These are phyloP conservation scores for Genyomyrus donnyi DNA, from an alignment of 2,113 vertebrate genomes.

Conservation along the genomic window DNA sequence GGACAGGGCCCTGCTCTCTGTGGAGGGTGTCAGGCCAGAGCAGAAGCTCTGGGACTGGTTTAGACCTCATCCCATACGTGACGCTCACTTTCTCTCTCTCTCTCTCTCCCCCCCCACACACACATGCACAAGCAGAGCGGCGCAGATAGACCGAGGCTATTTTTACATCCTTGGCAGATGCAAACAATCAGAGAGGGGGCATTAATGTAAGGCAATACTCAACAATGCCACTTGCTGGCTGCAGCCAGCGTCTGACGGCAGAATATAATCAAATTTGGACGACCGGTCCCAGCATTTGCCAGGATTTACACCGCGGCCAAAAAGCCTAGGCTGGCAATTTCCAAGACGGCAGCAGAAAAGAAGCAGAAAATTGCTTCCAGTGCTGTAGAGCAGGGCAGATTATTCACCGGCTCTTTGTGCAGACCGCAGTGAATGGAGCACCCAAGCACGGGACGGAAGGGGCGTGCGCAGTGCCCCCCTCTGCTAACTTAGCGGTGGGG, in stretches of 20 bases:
- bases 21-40: neutral
- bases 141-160: neutral
- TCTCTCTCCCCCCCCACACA: neutral
- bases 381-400: slow-evolving; percentile 67
- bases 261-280: slow-evolving; percentile 62
- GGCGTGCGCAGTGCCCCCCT: slow-evolving; percentile 28
- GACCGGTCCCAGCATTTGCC: slow-evolving; percentile 54
- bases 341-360: slow-evolving; percentile 65
- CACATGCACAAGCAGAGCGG: neutral
- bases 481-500: neutral
- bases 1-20: neutral
- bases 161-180: slow-evolving; percentile 11
- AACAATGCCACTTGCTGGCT: slow-evolving; percentile 60
- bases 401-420: slow-evolving; percentile 70
- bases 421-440: slow-evolving; percentile 58
- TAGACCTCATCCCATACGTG: neutral
- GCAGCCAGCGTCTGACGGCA: slow-evolving; percentile 56
- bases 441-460: slow-evolving; percentile 44
- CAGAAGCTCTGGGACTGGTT: neutral
- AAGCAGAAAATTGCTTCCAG: slow-evolving; percentile 72
- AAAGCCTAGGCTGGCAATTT: slow-evolving; percentile 68
- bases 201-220: slow-evolving; percentile 20
- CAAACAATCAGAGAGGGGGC: slow-evolving; percentile 5
- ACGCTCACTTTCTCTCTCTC: neutral
- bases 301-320: slow-evolving; percentile 59